These are phyloP conservation scores for Candoia aspera DNA, from an alignment of 2,113 vertebrate genomes.

Conservation along the genomic window DNA sequence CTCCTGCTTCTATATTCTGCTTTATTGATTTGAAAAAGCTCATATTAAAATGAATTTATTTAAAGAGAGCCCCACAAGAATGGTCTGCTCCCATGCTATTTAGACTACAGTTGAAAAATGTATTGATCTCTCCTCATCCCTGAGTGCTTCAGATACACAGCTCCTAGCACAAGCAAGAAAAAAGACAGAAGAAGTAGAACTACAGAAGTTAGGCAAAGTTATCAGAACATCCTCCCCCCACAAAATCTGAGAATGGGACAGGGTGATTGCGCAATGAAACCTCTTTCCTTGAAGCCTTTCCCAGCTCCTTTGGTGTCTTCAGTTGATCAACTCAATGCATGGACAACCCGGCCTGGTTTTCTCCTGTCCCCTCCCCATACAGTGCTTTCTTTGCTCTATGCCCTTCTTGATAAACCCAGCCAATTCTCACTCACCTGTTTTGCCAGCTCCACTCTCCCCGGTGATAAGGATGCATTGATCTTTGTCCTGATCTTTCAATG, in stretches of 20 bases:
- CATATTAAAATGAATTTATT: not conserved
- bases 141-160: not conserved
- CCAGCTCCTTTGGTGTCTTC: not conserved
- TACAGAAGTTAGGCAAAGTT: not conserved
- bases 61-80: not conserved
- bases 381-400: not conserved
- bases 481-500: conserved; percentile 69
- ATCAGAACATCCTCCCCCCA: not conserved
- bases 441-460: conserved; percentile 78
- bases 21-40: not conserved
- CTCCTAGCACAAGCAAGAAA: not conserved
- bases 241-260: not conserved
- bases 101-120: not conserved
- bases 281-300: not conserved
- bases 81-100: not conserved
- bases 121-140: not conserved
- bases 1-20: not conserved
- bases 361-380: not conserved
- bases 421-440: conserved; percentile 71
- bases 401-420: not conserved
- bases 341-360: not conserved
- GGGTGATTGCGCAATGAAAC: not conserved
- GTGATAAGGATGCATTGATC: conserved; percentile 84
- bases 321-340: not conserved
- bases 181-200: not conserved